phyloP scores from a whole-genome alignment of 2,888 invertebrate species.

The Masnerella sp. region DNA sequence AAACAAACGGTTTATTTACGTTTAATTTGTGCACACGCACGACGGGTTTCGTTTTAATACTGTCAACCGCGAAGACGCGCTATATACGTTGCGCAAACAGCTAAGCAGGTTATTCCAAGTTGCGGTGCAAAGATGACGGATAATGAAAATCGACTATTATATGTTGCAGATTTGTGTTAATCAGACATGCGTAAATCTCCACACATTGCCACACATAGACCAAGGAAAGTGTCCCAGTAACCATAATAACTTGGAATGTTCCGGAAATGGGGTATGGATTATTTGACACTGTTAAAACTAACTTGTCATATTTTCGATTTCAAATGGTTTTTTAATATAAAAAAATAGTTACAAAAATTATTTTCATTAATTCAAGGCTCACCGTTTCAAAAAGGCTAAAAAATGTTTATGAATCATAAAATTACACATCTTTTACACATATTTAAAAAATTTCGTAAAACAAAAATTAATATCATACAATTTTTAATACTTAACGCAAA shows the following conservation, averaged over 20 bases:
- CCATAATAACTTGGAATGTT: constrained; percentile 93
- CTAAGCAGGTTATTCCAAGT: constrained; percentile 37
- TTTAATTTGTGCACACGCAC: constrained; percentile 59
- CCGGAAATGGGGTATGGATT: constrained; percentile 94
- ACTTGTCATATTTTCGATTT: too few relatives aligned
- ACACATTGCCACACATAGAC: constrained; percentile 89
- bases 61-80: constrained; percentile 33
- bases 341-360: too few relatives aligned
- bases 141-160: constrained; percentile 52
- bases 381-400: too few relatives aligned
- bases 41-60: constrained; percentile 42
- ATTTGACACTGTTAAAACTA: background rate
- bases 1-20: constrained; percentile 58
- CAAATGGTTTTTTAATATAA: too few relatives aligned
- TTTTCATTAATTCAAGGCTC: too few relatives aligned
- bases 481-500: too few relatives aligned
- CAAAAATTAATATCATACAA: too few relatives aligned
- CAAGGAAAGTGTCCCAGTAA: constrained; percentile 94
- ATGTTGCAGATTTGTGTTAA: constrained; percentile 88
- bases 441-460: too few relatives aligned
- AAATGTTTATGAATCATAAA: too few relatives aligned
- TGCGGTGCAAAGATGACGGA: constrained; percentile 37
- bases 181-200: constrained; percentile 93
- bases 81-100: constrained; percentile 34
- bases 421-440: too few relatives aligned